Evolutionary conservation across 2,888 invertebrate genomes (phyloP).

Genomic region (Leptura quadrifasciata): DNA sequence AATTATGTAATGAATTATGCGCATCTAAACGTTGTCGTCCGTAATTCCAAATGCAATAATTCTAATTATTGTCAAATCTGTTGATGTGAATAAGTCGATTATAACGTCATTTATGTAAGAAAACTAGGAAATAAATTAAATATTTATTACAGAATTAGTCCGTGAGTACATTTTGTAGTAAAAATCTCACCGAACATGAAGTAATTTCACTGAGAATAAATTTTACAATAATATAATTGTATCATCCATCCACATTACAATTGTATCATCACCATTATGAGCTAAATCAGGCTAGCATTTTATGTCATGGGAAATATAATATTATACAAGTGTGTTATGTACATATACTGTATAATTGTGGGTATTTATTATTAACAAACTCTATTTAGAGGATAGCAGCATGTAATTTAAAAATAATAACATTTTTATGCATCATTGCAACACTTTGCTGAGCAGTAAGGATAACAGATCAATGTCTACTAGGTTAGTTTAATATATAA

Average conservation of each 20-base stretch:
- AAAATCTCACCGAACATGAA: slow-evolving; percentile 46
- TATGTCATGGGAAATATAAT: slow-evolving; percentile 14
- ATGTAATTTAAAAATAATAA: not conserved
- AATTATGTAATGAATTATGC: not conserved
- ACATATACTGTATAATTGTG: not conserved
- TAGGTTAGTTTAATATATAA: not conserved
- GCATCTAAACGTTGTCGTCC: slow-evolving; percentile 1
- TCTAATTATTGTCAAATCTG: not conserved
- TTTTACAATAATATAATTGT: slow-evolving; percentile 51
- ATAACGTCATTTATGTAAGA: slow-evolving; percentile 16
- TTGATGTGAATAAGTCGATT: not conserved
- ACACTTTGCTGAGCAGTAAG: not conserved
- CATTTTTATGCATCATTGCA: not conserved
- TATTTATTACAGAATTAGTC: slow-evolving; percentile 38
- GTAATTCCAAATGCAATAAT: slow-evolving; percentile 7
- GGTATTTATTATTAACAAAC: not conserved
- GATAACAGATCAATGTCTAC: not conserved
- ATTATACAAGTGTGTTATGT: not conserved
- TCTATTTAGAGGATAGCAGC: not conserved
- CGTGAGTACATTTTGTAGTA: slow-evolving; percentile 50
- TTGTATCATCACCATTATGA: slow-evolving; percentile 19
- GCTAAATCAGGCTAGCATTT: not conserved
- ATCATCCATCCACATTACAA: slow-evolving; percentile 28
- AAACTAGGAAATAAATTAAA: slow-evolving; percentile 16
- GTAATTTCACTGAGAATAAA: slow-evolving; percentile 50